Conservation (phyloP, 2,888 invertebrate species). For the Artemia sinica region DNA sequence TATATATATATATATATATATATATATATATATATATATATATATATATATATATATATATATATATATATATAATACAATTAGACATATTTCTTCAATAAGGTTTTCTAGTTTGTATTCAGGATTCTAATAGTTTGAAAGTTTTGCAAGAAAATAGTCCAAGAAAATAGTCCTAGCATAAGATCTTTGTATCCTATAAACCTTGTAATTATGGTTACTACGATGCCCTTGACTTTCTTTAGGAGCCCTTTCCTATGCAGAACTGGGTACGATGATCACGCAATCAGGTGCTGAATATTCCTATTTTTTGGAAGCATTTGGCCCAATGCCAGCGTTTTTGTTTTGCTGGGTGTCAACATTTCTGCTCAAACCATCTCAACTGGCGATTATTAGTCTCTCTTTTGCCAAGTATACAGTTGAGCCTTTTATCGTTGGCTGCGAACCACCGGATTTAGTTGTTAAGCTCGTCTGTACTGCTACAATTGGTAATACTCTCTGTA, state of each 20-base stretch:
- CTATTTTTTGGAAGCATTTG: slow-evolving; percentile 87
- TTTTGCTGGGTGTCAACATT: slow-evolving; percentile 86
- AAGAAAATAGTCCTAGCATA: no score
- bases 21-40: no score
- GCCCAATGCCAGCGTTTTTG: slow-evolving; percentile 72
- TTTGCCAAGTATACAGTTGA: slow-evolving; percentile 85
- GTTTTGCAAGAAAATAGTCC: no score
- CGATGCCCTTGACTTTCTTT: slow-evolving; percentile 18
- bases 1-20: no score
- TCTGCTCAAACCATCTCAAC: slow-evolving; percentile 78
- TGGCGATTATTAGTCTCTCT: slow-evolving; percentile 81
- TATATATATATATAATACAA: no score
- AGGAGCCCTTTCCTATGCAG: slow-evolving; percentile 85
- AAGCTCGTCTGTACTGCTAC: slow-evolving; percentile 73
- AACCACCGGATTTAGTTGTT: slow-evolving; percentile 61
- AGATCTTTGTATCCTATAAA: no score
- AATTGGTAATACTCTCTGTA: slow-evolving; percentile 44
- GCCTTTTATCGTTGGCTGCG: slow-evolving; percentile 69
- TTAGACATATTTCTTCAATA: no score
- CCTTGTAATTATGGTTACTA: no score
- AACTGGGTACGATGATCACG: slow-evolving; percentile 86
- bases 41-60: no score
- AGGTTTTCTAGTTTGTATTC: no score
- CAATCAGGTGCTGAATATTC: slow-evolving; percentile 89
- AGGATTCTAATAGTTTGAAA: no score